Conservation (phyloP, 92 coral and sea anemone species). For the Phenganax subtilis region DNA sequence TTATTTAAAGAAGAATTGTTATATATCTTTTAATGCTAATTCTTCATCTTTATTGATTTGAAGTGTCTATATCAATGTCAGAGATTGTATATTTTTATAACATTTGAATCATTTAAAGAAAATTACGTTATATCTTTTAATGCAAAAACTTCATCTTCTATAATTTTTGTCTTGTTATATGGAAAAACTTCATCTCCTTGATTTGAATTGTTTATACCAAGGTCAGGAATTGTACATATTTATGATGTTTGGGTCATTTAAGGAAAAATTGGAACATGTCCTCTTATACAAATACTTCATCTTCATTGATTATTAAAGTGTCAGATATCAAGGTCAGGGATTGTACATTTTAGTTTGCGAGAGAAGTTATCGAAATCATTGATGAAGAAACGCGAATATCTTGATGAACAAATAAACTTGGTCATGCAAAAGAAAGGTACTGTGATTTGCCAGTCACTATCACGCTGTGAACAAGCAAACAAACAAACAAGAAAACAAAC, state of each 20-base stretch:
- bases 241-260: neutral
- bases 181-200: neutral
- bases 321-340: too few species aligned
- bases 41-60: too few species aligned
- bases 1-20: too few species aligned
- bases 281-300: neutral
- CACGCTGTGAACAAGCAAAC: neutral
- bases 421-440: constrained; percentile 80
- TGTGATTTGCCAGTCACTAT: neutral
- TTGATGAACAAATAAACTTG: constrained; percentile 91
- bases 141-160: too few species aligned
- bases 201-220: too few species aligned
- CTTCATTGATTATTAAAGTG: too few species aligned
- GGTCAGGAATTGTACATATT: neutral
- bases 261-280: neutral
- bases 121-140: too few species aligned
- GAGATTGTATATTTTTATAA: too few species aligned
- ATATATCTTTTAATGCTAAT: too few species aligned
- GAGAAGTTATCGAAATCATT: constrained; percentile 93
- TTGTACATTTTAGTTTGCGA: constrained; percentile 53
- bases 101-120: too few species aligned
- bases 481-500: neutral
- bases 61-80: too few species aligned
- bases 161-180: too few species aligned
- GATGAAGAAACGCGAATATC: constrained; percentile 93